Conservation (phyloP, 2,113 vertebrate genomes). For the Vulpes lagopus region DNA sequence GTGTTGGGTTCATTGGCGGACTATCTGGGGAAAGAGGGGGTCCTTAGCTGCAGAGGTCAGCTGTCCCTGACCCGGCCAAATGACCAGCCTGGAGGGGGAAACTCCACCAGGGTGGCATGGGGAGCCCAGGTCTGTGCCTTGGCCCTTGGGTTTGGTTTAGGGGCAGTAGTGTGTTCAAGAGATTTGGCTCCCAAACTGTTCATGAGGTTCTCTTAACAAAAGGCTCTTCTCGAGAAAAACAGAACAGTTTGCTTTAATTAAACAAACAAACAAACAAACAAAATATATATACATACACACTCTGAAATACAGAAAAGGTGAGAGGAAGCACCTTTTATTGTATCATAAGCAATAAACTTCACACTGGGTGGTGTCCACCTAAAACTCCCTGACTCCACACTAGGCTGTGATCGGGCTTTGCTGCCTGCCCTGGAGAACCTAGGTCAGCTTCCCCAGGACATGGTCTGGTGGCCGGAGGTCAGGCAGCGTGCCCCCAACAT, state of each 20-base stretch:
- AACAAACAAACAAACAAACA: not conserved
- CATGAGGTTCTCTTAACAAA: slow-evolving; percentile 9
- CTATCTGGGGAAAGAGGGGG: not conserved
- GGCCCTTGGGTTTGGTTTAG: not conserved
- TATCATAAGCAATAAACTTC: slow-evolving; percentile 76
- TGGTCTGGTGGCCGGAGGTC: not conserved
- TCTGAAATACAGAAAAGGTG: slow-evolving; percentile 40
- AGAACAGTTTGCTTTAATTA: slow-evolving; percentile 22
- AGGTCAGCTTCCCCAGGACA: not conserved
- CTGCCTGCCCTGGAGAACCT: not conserved
- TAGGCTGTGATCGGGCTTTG: not conserved
- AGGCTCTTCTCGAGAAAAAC: slow-evolving; percentile 35
- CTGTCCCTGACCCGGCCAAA: not conserved
- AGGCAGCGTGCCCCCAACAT: not conserved
- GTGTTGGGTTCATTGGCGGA: accelerated
- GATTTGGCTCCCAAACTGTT: not conserved
- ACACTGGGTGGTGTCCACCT: not conserved
- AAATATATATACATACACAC: not conserved
- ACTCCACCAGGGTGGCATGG: not conserved
- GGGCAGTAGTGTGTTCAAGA: not conserved
- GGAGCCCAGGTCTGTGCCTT: slow-evolving; percentile 37
- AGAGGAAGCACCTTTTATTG: slow-evolving; percentile 58
- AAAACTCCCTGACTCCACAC: not conserved
- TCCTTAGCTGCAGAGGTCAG: not conserved
- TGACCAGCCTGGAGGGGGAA: not conserved